These are phyloP conservation scores for Tauraco erythrolophus DNA, from an alignment of 2,113 vertebrate genomes.

Conservation along the genomic window DNA sequence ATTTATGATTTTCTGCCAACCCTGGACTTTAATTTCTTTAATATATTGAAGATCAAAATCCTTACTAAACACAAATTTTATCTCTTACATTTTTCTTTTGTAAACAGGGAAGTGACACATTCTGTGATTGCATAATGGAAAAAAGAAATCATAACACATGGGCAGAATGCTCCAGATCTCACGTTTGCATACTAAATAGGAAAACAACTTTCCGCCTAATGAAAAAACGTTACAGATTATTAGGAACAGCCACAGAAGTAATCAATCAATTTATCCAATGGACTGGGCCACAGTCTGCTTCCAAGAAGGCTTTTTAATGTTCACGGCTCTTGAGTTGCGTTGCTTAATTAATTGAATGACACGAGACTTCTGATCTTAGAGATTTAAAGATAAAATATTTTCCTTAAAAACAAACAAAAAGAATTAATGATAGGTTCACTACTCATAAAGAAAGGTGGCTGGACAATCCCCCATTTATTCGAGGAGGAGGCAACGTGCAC, in stretches of 20 bases:
- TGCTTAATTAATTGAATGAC: constrained; percentile 55
- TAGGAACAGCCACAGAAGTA: constrained; percentile 61
- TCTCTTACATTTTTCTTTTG: constrained; percentile 49
- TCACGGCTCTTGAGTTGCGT: constrained; percentile 9
- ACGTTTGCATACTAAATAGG: constrained; percentile 67
- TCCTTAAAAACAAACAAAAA: constrained; percentile 20
- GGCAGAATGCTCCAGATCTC: constrained; percentile 31
- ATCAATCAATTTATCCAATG: constrained; percentile 60
- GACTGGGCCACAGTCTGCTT: constrained; percentile 36
- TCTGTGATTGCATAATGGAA: constrained; percentile 42
- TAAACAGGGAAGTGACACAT: constrained; percentile 56
- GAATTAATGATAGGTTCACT: constrained; percentile 40
- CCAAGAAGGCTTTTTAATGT: constrained; percentile 63
- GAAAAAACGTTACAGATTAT: constrained; percentile 72
- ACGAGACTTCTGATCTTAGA: background rate
- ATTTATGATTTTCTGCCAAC: constrained; percentile 70
- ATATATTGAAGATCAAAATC: constrained; percentile 70
- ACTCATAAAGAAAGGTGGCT: constrained; percentile 44
- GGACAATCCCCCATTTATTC: constrained; percentile 10
- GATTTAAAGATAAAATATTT: constrained; percentile 39
- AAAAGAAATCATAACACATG: constrained; percentile 56
- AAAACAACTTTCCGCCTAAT: constrained; percentile 71
- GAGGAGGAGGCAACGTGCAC: background rate
- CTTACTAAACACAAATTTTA: constrained; percentile 68
- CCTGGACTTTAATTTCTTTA: constrained; percentile 42